Percentiles rank a stretch among this genome's conserved stretches.
These are phyloP conservation scores for Phaedon cochleariae DNA, from an alignment of 2,888 invertebrate species.

Conservation along the genomic window DNA sequence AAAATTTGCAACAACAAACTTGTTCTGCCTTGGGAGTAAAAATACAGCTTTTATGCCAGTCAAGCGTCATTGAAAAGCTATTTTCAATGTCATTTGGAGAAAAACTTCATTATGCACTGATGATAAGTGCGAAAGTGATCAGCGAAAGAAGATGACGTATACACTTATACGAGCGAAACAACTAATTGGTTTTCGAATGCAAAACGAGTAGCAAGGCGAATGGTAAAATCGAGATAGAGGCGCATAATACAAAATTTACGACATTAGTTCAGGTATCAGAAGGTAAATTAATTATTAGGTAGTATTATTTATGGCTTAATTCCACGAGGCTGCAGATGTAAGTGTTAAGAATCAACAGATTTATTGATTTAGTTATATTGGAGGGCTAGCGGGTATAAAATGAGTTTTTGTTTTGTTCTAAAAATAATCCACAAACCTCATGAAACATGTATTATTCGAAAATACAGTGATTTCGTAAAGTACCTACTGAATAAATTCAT, in stretches of 20 bases:
- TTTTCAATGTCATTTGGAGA: too few species aligned
- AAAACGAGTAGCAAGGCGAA: conserved; percentile 18
- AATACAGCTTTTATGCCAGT: too few species aligned
- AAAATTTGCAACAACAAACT: too few species aligned
- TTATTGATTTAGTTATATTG: neutral
- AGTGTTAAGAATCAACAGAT: conserved; percentile 5
- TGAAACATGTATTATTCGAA: too few species aligned
- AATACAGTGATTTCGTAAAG: too few species aligned
- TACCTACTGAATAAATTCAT: too few species aligned
- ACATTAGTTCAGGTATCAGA: conserved; percentile 17
- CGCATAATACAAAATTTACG: conserved; percentile 20
- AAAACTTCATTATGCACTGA: too few species aligned
- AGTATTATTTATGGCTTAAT: conserved; percentile 18
- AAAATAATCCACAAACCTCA: too few species aligned
- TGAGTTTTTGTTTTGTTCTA: too few species aligned
- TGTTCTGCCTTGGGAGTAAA: too few species aligned
- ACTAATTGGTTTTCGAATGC: conserved; percentile 16
- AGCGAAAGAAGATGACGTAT: neutral
- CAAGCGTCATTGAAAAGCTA: too few species aligned
- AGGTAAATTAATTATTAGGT: conserved; percentile 20
- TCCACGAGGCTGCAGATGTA: conserved; percentile 11
- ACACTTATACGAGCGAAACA: neutral
- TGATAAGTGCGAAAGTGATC: neutral
- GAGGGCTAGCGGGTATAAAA: neutral
- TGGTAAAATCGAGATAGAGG: conserved; percentile 16